phyloP scores from a whole-genome alignment of 2,888 invertebrate species.

The Suillia variegata region DNA sequence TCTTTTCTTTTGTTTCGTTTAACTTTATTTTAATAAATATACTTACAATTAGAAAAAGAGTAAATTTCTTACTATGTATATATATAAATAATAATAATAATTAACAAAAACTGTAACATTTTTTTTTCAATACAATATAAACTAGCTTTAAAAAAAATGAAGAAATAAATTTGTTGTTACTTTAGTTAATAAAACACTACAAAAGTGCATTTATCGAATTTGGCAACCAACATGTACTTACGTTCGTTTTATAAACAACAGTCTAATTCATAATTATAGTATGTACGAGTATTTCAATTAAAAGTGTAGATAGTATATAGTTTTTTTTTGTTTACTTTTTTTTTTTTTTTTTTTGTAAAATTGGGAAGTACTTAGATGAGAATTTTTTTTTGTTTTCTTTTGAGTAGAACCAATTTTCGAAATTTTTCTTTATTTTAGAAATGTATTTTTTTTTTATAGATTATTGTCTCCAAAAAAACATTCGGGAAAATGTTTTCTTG shows the following conservation, averaged over 20 bases:
- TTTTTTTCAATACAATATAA: no score
- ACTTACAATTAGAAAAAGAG: conserved; percentile 2
- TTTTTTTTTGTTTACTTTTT: no score
- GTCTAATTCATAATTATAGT: conserved; percentile 9
- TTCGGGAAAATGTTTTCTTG: conserved; percentile 9
- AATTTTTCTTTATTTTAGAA: no score
- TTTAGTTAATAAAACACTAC: not conserved
- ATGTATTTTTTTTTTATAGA: conserved; percentile 37
- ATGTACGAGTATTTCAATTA: no score
- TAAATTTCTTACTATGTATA: conserved; percentile 8
- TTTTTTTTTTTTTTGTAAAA: no score
- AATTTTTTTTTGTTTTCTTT: no score
- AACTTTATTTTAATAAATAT: not conserved
- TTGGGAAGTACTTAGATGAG: no score
- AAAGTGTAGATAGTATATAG: no score
- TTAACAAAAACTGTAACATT: not conserved
- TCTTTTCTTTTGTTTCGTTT: not conserved
- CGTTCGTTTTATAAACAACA: not conserved
- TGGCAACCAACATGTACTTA: not conserved
- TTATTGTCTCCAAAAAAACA: conserved; percentile 52
- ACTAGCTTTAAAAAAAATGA: not conserved
- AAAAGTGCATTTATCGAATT: not conserved
- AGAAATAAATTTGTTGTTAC: not conserved
- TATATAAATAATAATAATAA: conserved; percentile 13
- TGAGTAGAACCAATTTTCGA: no score